Base-by-base conservation (phyloP, 2,797 vertebrate species). In the Melanogrammus aeglefinus region DNA sequence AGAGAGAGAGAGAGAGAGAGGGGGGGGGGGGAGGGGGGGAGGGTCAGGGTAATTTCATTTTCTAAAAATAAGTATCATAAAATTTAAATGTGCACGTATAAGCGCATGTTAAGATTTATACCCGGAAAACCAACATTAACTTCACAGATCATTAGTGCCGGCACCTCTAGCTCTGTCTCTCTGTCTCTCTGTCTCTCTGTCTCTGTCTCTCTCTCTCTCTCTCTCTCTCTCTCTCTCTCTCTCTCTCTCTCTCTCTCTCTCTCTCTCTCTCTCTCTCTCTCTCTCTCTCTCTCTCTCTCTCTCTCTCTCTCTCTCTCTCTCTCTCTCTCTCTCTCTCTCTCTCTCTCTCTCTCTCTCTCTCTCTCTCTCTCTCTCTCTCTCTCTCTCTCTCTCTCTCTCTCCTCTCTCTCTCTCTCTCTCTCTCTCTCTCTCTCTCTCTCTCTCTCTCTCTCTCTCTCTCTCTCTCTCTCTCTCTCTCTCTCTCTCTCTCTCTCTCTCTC, bases 21-120 rank as follows among this genome's bases (percentile, higher is more conserved):
- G 24, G 57, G 21, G 57, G 24, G 57, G n/a, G 1, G 8, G 51
- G 21, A 12, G 21, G 51, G 18, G 51, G 51, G 57, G 57, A 9
- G 57, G 47, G 47, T 14, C 21, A 8, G 7, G 75, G 83, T 86
- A 89, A 87, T 87, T 90, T 89, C 88, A 91, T 90, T 86, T 73
- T 73, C 78, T 79, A 57, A 84, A 81, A 79, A 82, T 82, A 90
- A 88, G 88, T 78, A 83, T 80, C 69, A 51, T 38, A 39, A 74
- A 82, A 76, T 85, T 76, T 73, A 80, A 44, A 80, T 16, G 80
- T 51, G 21, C 51, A 78, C 4, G 82, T 82, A 71, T 82, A 75
- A 27, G 66, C 18, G 57, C 57, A 39, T 39, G 38, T 39, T 10
- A 8, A 39, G 63, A 69, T 76, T 79, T 77, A 74, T 51, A 73